Conservation (phyloP, 1,140 invertebrate species). For the Drosophila ambigua region DNA sequence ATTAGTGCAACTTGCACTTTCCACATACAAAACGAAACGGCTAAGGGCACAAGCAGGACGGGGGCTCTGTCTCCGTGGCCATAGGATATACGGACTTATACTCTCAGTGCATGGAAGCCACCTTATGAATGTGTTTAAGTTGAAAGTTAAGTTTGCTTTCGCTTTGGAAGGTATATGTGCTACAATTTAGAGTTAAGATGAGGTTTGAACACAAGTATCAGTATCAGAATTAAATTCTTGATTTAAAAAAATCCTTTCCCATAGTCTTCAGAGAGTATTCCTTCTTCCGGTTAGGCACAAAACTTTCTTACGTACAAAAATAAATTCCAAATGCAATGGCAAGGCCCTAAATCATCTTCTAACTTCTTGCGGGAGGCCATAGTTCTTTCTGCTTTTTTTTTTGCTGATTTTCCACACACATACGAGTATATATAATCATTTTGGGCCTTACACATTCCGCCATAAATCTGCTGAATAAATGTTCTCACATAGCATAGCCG, state of each 20-base stretch:
- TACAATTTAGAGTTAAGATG: too few relatives aligned
- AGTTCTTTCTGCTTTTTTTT: neutral
- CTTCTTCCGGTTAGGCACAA: neutral
- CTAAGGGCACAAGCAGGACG: neutral
- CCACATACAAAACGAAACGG: conserved; percentile 10
- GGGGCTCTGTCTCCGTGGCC: neutral
- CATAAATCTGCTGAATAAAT: conserved; percentile 50
- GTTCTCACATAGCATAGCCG: neutral
- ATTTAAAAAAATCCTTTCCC: neutral
- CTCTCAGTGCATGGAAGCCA: neutral
- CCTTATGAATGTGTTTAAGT: too few relatives aligned
- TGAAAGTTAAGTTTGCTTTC: neutral
- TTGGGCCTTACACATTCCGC: conserved; percentile 9
- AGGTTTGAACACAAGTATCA: too few relatives aligned
- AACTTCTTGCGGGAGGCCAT: conserved; percentile 29
- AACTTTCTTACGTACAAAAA: neutral
- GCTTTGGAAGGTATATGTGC: too few relatives aligned
- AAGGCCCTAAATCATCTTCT: conserved; percentile 45
- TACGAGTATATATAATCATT: neutral
- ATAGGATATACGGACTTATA: neutral
- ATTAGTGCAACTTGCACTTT: conserved; percentile 18
- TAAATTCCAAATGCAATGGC: conserved; percentile 10
- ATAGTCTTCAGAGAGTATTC: neutral
- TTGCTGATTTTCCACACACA: neutral
- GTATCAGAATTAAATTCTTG: too few relatives aligned